Base-by-base conservation (phyloP, 2,888 invertebrate species). In the Isoperla grammatica region DNA sequence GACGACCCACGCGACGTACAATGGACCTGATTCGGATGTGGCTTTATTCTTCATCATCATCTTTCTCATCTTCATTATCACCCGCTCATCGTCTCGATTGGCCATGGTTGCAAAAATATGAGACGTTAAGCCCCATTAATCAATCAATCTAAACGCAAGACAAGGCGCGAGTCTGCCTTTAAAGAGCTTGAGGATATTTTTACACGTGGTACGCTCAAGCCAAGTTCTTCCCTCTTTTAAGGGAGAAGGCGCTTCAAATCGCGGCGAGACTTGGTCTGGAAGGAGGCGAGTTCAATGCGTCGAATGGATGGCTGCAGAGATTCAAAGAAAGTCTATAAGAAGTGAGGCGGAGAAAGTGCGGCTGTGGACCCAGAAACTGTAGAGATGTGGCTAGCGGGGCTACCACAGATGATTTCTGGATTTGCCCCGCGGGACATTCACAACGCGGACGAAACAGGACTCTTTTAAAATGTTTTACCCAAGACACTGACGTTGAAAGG, bases 391-490 rank as follows among this genome's bases (percentile, higher is more conserved):
- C 56, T 56, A 8, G 58, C 57, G 2, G 59, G 61, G 46, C 60
- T 58, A 57, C 59, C 61, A n/a, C n/a, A n/a, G 11, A 5, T 61
- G 22, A 53, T 62, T 19, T 40, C 9, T 9, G 19, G 13, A n/a
- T 55, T 50, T 15, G 17, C 9, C 9, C 50, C 9, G 9, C 9
- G 17, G 8, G 49, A 55, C 17, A 50, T 55, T 49, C 64, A n/a
- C n/a, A n/a, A n/a, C n/a, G n/a, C n/a, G n/a, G n/a, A n/a, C n/a
- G n/a, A n/a, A n/a, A n/a, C n/a, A 45, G 67, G 65, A 8, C 58
- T 70, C 9, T 69, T 69, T 64, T 69, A 68, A 59, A 59, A 66
- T 50, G 65, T 64, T 35, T 60, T 69, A 53, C 68, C 68, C 50
- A 49, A 49, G 19, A 53, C 50, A 12, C 50, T 55, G 17, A 20